These are phyloP conservation scores for Pluvialis apricaria DNA, from an alignment of 2,113 vertebrate genomes.

Conservation along the genomic window DNA sequence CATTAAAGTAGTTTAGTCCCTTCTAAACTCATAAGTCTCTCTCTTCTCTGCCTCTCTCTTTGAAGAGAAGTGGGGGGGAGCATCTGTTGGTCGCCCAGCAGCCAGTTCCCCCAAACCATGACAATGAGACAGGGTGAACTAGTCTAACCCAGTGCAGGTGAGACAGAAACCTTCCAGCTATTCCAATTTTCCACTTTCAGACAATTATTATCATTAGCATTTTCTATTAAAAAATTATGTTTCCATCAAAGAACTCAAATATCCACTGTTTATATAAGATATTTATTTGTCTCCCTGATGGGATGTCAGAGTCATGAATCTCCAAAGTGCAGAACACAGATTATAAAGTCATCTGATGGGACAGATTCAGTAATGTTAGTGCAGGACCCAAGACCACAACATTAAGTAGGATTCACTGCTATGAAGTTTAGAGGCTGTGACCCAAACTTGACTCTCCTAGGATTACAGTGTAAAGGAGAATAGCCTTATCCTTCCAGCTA, in stretches of 20 bases:
- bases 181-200: background rate
- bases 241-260: background rate
- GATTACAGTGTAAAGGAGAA: background rate
- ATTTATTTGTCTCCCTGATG: background rate
- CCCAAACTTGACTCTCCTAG: background rate
- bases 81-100: too few relatives aligned
- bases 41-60: too few relatives aligned
- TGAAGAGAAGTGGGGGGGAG: too few relatives aligned
- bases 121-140: background rate
- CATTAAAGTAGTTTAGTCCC: too few relatives aligned
- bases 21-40: too few relatives aligned
- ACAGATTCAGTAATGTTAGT: background rate
- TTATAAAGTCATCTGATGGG: background rate
- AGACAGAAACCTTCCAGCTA: background rate
- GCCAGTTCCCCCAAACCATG: too few relatives aligned
- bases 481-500: background rate
- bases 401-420: background rate
- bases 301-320: background rate
- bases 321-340: background rate
- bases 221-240: background rate
- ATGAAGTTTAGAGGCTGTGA: background rate
- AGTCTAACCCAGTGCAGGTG: background rate
- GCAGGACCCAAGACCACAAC: background rate
- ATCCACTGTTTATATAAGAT: background rate
- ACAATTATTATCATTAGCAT: background rate